These are phyloP conservation scores for Oxystoma pomonae DNA, from an alignment of 2,888 invertebrate genomes.

Conservation along the genomic window DNA sequence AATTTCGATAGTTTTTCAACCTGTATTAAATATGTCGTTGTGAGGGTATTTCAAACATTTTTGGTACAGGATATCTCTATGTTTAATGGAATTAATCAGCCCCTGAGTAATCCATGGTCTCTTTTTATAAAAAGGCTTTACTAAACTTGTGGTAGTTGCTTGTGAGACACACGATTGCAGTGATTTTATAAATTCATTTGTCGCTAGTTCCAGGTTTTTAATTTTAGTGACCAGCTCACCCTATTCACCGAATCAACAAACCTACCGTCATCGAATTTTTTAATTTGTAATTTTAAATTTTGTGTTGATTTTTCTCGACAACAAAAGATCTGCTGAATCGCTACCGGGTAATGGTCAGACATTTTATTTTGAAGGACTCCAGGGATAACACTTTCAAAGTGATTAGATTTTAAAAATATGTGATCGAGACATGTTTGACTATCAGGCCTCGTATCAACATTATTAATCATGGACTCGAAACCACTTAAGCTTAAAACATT, in stretches of 20 bases:
- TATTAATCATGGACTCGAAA: background rate
- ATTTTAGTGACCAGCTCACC: background rate
- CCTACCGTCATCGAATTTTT: background rate
- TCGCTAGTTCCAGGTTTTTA: background rate
- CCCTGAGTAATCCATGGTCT: background rate
- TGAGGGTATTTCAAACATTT: background rate
- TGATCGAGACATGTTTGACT: background rate
- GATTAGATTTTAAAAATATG: background rate
- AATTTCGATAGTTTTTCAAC: background rate
- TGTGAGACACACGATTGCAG: background rate
- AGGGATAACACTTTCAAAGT: background rate
- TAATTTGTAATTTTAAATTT: background rate
- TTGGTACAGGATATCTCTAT: background rate
- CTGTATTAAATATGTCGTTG: background rate
- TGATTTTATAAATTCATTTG: background rate
- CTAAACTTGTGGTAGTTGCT: background rate
- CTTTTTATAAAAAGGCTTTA: background rate
- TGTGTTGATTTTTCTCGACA: background rate
- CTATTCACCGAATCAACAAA: background rate
- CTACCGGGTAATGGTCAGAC: background rate
- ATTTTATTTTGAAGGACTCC: background rate
- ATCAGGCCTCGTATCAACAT: background rate
- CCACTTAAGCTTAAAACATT: background rate
- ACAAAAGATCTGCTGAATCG: background rate
- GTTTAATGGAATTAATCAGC: background rate